These are phyloP conservation scores for Tachina grossa DNA, from an alignment of 2,888 invertebrate species.

Conservation along the genomic window DNA sequence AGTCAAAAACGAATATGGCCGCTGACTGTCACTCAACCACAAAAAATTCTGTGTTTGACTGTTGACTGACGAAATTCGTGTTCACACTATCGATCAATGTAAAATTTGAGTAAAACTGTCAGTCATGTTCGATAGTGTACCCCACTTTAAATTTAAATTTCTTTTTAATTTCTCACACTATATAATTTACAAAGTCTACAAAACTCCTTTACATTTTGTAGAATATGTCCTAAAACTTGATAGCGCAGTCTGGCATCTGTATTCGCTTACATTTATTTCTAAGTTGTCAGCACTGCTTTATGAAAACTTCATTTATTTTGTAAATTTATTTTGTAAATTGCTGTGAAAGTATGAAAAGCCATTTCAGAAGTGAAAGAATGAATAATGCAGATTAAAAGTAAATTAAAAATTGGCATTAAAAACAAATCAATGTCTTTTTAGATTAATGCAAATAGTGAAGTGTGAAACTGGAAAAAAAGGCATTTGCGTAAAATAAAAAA, in stretches of 20 bases:
- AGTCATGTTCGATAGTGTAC: too few species aligned
- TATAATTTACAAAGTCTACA: too few species aligned
- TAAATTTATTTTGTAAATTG: conserved; percentile 64
- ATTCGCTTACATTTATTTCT: neutral
- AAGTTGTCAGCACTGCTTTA: conserved; percentile 60
- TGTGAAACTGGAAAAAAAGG: conserved; percentile 65
- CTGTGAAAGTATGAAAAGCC: conserved; percentile 47
- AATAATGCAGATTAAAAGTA: conserved; percentile 22
- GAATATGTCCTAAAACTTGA: too few species aligned
- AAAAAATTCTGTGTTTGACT: too few species aligned
- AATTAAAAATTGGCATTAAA: neutral
- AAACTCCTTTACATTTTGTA: neutral
- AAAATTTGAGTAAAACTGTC: too few species aligned
- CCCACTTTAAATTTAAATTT: too few species aligned
- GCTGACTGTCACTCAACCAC: too few species aligned
- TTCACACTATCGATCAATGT: too few species aligned
- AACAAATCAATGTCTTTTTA: conserved; percentile 37
- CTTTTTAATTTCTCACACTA: too few species aligned
- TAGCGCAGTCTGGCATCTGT: conserved; percentile 18
- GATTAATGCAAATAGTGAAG: conserved; percentile 45
- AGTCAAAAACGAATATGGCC: too few species aligned
- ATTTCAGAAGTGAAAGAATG: conserved; percentile 16
- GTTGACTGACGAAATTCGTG: too few species aligned
- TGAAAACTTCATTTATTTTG: conserved; percentile 48
- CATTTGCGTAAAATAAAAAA: conserved; percentile 41